Conservation (phyloP, 2,888 invertebrate species). For the Drosophila kokeensis region DNA sequence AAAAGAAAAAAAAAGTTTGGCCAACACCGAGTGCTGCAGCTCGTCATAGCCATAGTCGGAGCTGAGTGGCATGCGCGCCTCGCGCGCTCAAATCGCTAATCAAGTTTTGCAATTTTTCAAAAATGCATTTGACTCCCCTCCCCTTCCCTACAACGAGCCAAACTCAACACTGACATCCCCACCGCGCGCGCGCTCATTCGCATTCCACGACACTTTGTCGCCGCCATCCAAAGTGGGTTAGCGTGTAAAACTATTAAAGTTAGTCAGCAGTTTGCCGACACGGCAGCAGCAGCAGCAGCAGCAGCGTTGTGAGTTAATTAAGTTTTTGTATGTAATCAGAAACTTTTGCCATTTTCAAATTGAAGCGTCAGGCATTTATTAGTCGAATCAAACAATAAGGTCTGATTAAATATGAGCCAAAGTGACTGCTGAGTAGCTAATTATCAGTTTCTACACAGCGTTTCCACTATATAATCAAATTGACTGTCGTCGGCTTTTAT, state of each 20-base stretch:
- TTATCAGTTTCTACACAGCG: conserved; percentile 17
- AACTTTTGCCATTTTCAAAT: conserved; percentile 52
- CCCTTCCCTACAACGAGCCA: background rate
- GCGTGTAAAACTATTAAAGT: conserved; percentile 69
- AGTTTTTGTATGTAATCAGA: conserved; percentile 58
- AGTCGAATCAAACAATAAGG: conserved; percentile 57
- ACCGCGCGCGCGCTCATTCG: background rate
- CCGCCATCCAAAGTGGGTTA: conserved; percentile 55
- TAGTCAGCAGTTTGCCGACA: conserved; percentile 48
- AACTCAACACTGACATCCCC: conserved; percentile 5
- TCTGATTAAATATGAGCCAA: conserved; percentile 51
- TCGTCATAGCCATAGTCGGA: conserved; percentile 33
- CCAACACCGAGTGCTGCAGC: conserved; percentile 25
- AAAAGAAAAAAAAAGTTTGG: conserved; percentile 23
- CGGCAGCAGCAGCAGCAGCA: background rate
- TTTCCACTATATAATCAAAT: conserved; percentile 35
- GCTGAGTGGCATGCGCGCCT: conserved; percentile 52
- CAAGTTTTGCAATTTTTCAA: conserved; percentile 72
- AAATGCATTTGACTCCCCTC: conserved; percentile 49
- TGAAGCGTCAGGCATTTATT: conserved; percentile 58
- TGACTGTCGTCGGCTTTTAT: background rate
- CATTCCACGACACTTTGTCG: conserved; percentile 32
- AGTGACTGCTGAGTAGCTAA: conserved; percentile 38
- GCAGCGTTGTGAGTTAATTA: conserved; percentile 45
- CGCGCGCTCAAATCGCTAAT: conserved; percentile 63